Percentiles rank a stretch among this genome's conserved stretches.
Conservation (phyloP, 2,888 invertebrate species). For the Podabrus alpinus region DNA sequence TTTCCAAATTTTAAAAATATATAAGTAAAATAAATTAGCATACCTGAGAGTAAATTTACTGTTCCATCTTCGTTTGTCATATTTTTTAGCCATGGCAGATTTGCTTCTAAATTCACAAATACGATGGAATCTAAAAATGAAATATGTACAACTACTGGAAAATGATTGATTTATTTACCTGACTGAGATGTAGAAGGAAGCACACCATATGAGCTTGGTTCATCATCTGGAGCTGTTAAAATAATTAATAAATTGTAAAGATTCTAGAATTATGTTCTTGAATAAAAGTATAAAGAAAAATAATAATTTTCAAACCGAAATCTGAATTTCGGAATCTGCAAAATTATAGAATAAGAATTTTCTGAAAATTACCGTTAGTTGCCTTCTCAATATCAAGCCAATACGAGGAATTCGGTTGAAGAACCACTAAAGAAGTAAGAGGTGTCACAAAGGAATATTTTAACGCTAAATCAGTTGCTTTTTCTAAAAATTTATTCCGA, state of each 20-base stretch:
- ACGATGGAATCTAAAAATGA: neutral
- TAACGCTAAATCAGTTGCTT: conserved; percentile 61
- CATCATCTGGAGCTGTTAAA: neutral
- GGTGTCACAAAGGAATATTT: conserved; percentile 72
- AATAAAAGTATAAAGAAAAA: no score
- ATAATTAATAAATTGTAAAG: no score
- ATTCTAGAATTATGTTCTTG: no score
- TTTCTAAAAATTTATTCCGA: conserved; percentile 52
- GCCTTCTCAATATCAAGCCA: neutral
- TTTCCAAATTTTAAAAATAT: no score
- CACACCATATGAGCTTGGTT: neutral
- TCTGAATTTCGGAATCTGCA: neutral
- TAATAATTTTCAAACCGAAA: no score
- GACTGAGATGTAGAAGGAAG: neutral
- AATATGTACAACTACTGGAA: neutral
- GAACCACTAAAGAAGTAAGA: conserved; percentile 68
- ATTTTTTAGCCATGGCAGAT: conserved; percentile 14
- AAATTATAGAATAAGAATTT: neutral
- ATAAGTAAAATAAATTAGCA: neutral
- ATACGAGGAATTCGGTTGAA: conserved; percentile 61
- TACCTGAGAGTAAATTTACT: conserved; percentile 5
- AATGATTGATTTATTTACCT: neutral
- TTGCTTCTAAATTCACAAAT: neutral
- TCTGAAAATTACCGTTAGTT: neutral
- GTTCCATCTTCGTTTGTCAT: neutral